Evolutionary conservation across 2,113 vertebrate genomes (phyloP), one percentile per base, ranked within the genome.

Genomic region (Mixornis gularis): DNA sequence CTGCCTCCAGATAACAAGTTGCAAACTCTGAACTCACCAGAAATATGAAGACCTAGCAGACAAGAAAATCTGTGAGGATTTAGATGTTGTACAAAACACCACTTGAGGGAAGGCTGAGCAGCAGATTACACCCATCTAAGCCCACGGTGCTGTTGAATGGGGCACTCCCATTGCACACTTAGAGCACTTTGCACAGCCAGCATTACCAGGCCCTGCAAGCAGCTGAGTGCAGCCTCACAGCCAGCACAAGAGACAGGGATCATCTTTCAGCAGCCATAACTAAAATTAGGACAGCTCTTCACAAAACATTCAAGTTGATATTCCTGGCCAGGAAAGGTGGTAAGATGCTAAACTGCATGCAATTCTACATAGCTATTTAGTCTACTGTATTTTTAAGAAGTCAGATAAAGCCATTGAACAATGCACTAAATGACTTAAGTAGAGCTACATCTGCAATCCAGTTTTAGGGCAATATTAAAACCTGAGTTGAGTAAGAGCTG

Each of bases 161-260:
- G 48, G 36, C 29, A 86, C 73, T 46, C 25, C 70, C 48, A 8
- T 26, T 22, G 29, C 34, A 17, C 18, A 7, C 13, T 48, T 66
- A 3, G 29, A 41, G 19, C 3, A 4, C 14, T 82, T 18, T 27
- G 24, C 0, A 0, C 5, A 51, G 56, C 13, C 72, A 74, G 60
- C 24, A 62, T 59, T 44, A 65, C 22, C 55, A 32, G 38, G 40
- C 40, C 11, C 52, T 68, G 34, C 20, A 27, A 21, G 15, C 66
- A 66, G 49, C 46, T 29, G 51, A 49, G 18, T 14, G 6, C 34
- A 79, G 62, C 16, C 48, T 49, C 15, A 11, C 7, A 55, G 44
- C 7, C 51, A 82, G 70, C 43, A 53, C 21, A 8, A 12, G 15
- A 62, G 30, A 41, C 29, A 44, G 40, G 58, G 44, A 69, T 58